Conservation (phyloP, 1,140 invertebrate genomes). For the Coenobita brevimanus region DNA sequence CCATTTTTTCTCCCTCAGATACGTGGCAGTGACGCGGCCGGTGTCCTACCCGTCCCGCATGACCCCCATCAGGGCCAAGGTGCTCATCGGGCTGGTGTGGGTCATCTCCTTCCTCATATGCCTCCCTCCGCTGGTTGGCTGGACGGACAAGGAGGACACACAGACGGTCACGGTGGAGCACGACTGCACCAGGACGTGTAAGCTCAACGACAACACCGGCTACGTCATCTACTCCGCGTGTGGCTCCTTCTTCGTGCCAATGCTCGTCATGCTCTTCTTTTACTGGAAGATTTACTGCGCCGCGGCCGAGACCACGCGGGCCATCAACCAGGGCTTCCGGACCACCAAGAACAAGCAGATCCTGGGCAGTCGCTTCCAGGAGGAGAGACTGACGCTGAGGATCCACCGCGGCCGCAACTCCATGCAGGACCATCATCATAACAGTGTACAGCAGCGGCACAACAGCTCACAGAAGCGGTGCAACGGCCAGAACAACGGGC, state of each 20-base stretch:
- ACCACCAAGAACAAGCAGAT: constrained; percentile 83
- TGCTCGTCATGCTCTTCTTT: constrained; percentile 97
- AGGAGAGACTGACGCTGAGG: constrained; percentile 90
- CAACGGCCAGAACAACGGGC: constrained; percentile 24
- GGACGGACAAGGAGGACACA: constrained; percentile 74
- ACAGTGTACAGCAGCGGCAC: background rate
- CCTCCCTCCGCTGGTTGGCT: constrained; percentile 94
- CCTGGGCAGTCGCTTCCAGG: constrained; percentile 72
- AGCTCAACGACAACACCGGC: constrained; percentile 90
- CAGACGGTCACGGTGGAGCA: constrained; percentile 29
- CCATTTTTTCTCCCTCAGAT: constrained; percentile 78
- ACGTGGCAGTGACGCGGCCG: constrained; percentile 94
- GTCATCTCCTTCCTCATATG: constrained; percentile 96
- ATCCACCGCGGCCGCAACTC: constrained; percentile 86
- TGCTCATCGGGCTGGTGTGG: constrained; percentile 93
- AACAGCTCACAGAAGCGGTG: constrained; percentile 66
- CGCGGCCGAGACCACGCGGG: constrained; percentile 89
- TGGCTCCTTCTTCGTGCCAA: constrained; percentile 96
- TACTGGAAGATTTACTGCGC: constrained; percentile 96
- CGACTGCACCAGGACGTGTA: constrained; percentile 87
- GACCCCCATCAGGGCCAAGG: constrained; percentile 89
- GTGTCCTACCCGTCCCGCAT: constrained; percentile 94
- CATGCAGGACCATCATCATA: constrained; percentile 51
- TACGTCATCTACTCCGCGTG: constrained; percentile 90
- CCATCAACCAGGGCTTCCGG: constrained; percentile 93